Evolutionary conservation across 2,113 vertebrate species (phyloP).

Genomic region (Anseranas semipalmata): DNA sequence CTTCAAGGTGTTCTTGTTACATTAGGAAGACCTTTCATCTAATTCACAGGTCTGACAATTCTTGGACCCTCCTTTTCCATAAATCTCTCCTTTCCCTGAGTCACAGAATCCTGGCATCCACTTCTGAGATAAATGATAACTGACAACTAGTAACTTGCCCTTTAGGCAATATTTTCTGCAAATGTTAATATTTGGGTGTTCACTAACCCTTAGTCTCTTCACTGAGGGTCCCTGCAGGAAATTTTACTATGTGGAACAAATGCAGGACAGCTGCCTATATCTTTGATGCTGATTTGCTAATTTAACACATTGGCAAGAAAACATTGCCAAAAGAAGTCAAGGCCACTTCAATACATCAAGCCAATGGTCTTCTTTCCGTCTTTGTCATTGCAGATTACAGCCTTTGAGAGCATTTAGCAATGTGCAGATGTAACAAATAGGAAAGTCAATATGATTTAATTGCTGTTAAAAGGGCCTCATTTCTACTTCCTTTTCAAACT

Average conservation of each 20-base stretch:
- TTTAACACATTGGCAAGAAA: neutral
- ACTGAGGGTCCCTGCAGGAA: neutral
- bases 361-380: neutral
- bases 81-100: neutral
- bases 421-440: neutral
- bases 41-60: neutral
- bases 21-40: neutral
- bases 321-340: neutral
- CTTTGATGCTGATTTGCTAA: neutral
- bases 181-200: neutral
- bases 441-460: neutral
- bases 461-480: neutral
- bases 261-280: neutral
- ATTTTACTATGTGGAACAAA: neutral
- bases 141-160: neutral
- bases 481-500: neutral
- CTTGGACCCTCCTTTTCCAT: neutral
- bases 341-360: neutral
- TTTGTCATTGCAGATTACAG: neutral
- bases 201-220: neutral
- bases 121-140: neutral
- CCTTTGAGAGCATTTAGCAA: constrained; percentile 2
- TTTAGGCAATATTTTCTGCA: neutral
- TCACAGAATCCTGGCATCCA: neutral
- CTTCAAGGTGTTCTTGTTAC: constrained; percentile 14